Conservation (phyloP, 2,113 vertebrate genomes). For the Dasyornis broadbenti region DNA sequence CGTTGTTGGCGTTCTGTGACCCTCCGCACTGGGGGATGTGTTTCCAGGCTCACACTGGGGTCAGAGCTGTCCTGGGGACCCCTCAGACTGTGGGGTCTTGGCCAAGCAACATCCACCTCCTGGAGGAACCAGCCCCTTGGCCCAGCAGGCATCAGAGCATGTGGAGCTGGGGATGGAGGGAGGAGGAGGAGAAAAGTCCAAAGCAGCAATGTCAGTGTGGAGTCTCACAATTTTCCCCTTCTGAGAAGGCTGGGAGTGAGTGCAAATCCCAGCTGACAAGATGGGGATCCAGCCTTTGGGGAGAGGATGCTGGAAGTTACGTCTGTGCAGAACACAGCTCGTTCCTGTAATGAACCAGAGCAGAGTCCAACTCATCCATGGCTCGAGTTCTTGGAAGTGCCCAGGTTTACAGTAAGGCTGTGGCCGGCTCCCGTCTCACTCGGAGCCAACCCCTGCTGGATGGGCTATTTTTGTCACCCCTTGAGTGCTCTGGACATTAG, state of each 20-base stretch:
- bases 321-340: not conserved
- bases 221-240: not conserved
- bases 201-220: not conserved
- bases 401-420: not conserved
- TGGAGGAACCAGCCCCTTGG: not conserved
- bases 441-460: accelerated
- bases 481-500: not conserved
- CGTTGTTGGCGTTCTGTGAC: not conserved
- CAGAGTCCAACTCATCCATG: not conserved
- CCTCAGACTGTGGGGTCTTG: accelerated
- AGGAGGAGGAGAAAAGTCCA: not conserved
- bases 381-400: not conserved
- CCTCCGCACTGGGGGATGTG: not conserved
- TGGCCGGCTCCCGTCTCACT: accelerated
- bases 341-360: not conserved
- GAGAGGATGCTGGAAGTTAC: not conserved
- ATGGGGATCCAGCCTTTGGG: not conserved
- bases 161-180: accelerated
- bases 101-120: not conserved
- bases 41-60: not conserved
- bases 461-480: not conserved
- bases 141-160: not conserved
- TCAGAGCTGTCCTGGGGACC: not conserved
- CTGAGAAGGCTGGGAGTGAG: not conserved
- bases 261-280: not conserved